Conservation (phyloP, 2,888 invertebrate genomes). For the Carterocephalus palaemon region DNA sequence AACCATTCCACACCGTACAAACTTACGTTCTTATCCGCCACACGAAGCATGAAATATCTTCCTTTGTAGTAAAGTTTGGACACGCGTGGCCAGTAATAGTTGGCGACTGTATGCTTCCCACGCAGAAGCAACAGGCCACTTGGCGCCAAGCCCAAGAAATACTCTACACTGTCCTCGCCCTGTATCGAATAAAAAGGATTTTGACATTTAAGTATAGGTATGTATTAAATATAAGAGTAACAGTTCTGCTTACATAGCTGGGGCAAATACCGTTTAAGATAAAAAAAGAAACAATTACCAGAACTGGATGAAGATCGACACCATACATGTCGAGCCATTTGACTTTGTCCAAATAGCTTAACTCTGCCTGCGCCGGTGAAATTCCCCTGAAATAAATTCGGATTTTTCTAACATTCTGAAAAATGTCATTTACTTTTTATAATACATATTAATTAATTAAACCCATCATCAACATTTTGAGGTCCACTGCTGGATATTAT, state of each 20-base stretch:
- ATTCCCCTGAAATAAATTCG: slow-evolving; percentile 82
- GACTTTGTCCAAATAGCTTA: slow-evolving; percentile 97
- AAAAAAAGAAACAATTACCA: slow-evolving; percentile 77
- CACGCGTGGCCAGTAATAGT: slow-evolving; percentile 99
- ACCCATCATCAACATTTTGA: no score
- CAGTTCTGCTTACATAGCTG: no score
- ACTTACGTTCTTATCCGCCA: slow-evolving; percentile 97
- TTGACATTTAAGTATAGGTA: background rate
- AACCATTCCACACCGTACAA: no score
- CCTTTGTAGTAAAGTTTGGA: slow-evolving; percentile 98
- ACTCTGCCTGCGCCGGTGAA: slow-evolving; percentile 94
- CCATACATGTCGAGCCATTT: slow-evolving; percentile 99
- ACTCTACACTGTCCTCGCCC: slow-evolving; percentile 98
- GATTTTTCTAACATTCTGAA: background rate
- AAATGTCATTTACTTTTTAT: background rate
- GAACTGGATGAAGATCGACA: slow-evolving; percentile 96
- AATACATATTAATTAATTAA: background rate
- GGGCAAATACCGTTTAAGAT: no score
- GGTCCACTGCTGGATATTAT: no score
- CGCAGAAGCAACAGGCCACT: slow-evolving; percentile 96
- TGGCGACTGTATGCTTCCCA: slow-evolving; percentile 97
- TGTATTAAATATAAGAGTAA: no score
- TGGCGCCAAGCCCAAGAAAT: slow-evolving; percentile 96
- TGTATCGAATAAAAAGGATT: slow-evolving; percentile 53
- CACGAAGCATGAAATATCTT: slow-evolving; percentile 96